Evolutionary conservation across 2,888 invertebrate genomes (phyloP).

Genomic region (Epicampocera succincta): DNA sequence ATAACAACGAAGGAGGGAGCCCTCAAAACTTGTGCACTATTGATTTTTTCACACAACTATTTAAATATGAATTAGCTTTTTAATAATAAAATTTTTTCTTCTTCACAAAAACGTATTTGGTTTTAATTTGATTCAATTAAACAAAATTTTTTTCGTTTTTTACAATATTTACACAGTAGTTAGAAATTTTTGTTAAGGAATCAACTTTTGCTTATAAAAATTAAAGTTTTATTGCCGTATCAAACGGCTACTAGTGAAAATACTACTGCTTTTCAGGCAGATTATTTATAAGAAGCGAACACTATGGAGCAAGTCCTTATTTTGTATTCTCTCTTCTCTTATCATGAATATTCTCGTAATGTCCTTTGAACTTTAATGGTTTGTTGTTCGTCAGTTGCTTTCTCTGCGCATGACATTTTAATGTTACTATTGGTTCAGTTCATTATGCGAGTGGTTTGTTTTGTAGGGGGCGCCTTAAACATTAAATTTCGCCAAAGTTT

Average conservation of each 20-base stretch:
- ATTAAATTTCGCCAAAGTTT: constrained; percentile 12
- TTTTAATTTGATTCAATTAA: not conserved
- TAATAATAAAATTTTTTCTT: too few relatives aligned
- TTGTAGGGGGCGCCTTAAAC: constrained; percentile 59
- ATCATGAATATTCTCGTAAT: not conserved
- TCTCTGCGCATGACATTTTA: constrained; percentile 36
- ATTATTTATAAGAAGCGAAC: constrained; percentile 29
- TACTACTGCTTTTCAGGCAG: constrained; percentile 56
- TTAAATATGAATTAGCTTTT: not conserved
- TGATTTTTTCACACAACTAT: constrained; percentile 57
- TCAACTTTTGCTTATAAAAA: constrained; percentile 31
- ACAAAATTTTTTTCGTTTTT: constrained; percentile 38
- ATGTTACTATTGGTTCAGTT: constrained; percentile 32
- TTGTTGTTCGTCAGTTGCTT: not conserved
- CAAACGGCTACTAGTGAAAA: constrained; percentile 58
- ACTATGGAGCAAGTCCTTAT: constrained; percentile 22
- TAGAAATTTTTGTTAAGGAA: not conserved
- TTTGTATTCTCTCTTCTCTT: not conserved
- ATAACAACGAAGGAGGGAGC: constrained; percentile 15
- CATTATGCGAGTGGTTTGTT: constrained; percentile 52
- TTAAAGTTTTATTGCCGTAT: constrained; percentile 40
- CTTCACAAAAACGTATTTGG: not conserved
- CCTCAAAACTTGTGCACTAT: constrained; percentile 49
- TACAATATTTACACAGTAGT: not conserved
- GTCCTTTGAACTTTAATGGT: constrained; percentile 2